Percentiles rank a stretch among this genome's conserved stretches.
Evolutionary conservation across 2,113 vertebrate genomes (phyloP).

Genomic region (Vireo altiloquus): DNA sequence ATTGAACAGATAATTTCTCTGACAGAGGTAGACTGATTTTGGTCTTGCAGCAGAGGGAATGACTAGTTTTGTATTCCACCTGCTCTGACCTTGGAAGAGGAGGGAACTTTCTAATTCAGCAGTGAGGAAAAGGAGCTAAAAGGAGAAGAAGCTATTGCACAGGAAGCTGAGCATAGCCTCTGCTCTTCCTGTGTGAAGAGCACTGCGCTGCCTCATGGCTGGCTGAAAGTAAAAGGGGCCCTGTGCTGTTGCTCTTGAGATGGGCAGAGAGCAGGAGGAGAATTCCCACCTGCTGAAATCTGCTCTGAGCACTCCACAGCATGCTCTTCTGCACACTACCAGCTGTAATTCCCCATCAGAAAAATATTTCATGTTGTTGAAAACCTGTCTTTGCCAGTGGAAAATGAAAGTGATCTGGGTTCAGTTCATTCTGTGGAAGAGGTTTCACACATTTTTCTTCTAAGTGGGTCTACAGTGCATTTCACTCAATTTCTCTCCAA

Average conservation of each 20-base stretch:
- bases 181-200: conserved; percentile 25
- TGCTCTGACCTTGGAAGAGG: neutral
- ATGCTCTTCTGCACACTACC: neutral
- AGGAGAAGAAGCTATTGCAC: neutral
- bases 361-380: neutral
- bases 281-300: neutral
- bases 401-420: neutral
- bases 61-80: neutral
- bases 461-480: neutral
- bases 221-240: neutral
- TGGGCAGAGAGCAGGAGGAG: neutral
- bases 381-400: neutral
- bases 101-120: neutral
- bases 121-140: neutral
- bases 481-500: neutral
- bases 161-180: neutral
- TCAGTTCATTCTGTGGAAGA: neutral
- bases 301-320: neutral
- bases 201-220: neutral
- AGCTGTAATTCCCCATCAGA: neutral
- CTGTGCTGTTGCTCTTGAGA: neutral
- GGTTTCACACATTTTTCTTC: neutral
- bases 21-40: neutral
- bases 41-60: neutral
- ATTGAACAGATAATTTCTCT: neutral